A percentile compares a stretch with the other conserved stretches of the same genome.
These are phyloP conservation scores for Acomys russatus DNA, from an alignment of 2,797 vertebrate species.

Conservation along the genomic window DNA sequence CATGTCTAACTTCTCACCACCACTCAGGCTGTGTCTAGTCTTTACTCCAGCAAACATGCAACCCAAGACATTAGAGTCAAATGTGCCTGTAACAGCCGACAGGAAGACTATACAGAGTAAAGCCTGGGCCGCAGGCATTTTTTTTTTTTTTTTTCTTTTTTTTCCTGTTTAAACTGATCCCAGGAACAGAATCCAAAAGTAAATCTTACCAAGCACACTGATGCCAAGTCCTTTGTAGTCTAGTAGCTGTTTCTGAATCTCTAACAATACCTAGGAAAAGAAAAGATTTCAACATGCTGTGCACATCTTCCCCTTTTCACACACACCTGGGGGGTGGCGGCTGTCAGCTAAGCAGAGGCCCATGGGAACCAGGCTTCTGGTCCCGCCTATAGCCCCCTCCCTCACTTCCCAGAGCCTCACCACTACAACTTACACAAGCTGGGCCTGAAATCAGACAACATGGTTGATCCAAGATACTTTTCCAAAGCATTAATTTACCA, in stretches of 20 bases:
- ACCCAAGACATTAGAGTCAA: constrained; percentile 7
- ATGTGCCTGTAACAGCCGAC: background rate
- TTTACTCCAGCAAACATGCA: background rate
- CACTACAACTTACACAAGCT: constrained; percentile 79
- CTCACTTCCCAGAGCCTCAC: background rate
- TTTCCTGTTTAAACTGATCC: constrained; percentile 28
- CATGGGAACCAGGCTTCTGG: background rate
- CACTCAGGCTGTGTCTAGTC: constrained; percentile 22
- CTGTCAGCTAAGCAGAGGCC: background rate
- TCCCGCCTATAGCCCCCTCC: background rate
- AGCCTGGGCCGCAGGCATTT: background rate
- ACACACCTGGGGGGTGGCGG: background rate
- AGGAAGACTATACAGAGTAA: background rate
- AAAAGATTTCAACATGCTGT: constrained; percentile 39
- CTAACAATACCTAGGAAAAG: constrained; percentile 93
- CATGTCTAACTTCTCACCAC: background rate
- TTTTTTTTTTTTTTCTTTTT: no score
- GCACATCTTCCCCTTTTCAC: background rate
- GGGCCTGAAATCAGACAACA: background rate
- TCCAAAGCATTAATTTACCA: constrained; percentile 34
- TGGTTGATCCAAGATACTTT: background rate
- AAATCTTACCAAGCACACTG: constrained; percentile 95
- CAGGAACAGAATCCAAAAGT: background rate
- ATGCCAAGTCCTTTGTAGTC: constrained; percentile 94
- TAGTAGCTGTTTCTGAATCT: constrained; percentile 95